phyloP scores from a whole-genome alignment of 2,113 vertebrate genomes.

The Notothenia rossii region DNA sequence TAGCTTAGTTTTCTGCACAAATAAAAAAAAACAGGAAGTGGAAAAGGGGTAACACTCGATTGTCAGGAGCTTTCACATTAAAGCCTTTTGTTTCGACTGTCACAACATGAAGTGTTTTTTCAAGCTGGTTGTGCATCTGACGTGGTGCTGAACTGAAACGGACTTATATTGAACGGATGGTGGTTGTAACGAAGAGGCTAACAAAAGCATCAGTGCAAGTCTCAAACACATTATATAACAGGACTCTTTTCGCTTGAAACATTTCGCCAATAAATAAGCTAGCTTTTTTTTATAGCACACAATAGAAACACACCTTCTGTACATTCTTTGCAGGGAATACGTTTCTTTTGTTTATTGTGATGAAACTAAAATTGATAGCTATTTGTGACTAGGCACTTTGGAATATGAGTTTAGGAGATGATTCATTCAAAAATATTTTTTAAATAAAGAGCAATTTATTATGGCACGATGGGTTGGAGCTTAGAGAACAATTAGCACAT shows the following conservation, averaged over 20 bases:
- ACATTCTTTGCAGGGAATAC: constrained; percentile 55
- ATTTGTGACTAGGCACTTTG: constrained; percentile 79
- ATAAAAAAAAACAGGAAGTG: constrained; percentile 11
- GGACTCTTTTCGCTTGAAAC: constrained; percentile 17
- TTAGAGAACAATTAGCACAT: constrained; percentile 6
- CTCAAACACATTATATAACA: not conserved
- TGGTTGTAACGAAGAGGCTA: not conserved
- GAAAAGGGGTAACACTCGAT: constrained; percentile 57
- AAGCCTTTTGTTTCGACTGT: constrained; percentile 60
- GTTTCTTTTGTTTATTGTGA: constrained; percentile 10
- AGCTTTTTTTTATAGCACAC: not conserved
- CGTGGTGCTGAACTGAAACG: constrained; percentile 1
- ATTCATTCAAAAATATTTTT: constrained; percentile 3
- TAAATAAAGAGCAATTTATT: constrained; percentile 9
- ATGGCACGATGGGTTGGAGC: constrained; percentile 17
- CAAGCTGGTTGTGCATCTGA: constrained; percentile 23
- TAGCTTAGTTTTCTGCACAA: constrained; percentile 27
- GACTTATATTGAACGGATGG: constrained; percentile 5
- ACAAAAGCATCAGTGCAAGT: not conserved
- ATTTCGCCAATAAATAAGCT: not conserved
- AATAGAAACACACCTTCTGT: constrained; percentile 36
- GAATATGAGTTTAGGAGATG: constrained; percentile 55
- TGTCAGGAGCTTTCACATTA: constrained; percentile 72
- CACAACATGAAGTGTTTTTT: constrained; percentile 1
- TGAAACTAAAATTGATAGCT: constrained; percentile 55